Evolutionary conservation across 2,797 vertebrate species (phyloP), one percentile per base, ranked within the genome.

Genomic region (Brachyalestes nurse): DNA sequence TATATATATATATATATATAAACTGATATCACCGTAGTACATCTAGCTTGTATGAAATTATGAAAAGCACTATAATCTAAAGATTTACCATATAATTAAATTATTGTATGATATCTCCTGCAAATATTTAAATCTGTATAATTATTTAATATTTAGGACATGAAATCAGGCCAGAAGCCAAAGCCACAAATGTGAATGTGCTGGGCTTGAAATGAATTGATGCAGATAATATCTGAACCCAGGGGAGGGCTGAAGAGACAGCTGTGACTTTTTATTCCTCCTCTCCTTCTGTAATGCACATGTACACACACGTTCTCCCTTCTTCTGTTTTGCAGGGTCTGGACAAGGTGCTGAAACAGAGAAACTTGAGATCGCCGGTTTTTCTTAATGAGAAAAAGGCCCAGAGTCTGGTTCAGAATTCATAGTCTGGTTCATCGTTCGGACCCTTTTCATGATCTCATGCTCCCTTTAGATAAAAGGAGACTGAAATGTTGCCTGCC

Each of bases 331-430:
- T 77, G 13, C 85, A 99, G 97, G 97, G 93, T 12, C 91, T 99
- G 79, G 96, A 97, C 76, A 72, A 6, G 0, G 89, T 95, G 80
- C 88, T 98, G 89, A 93, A 83, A 85, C 93, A 93, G 74, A 94
- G 72, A 74, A 93, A 87, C 0, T 81, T 98, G 78, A 79, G 60
- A 45, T 93, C 95, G 6, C 96, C 95, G 0, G 91, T 97, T 80
- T 71, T 96, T 55, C 93, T 99, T 0, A 92, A 97, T 0, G 88
- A 93, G 80, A 87, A 85, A 17, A 82, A 8, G 67, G 86, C 86
- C 38, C 84, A 86, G 84, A 82, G 85, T 9, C 79, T 93, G 14
- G 80, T 89, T 71, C 87, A 88, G 66, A 64, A 85, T 70, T 80
- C 69, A 75, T 78, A 82, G 58, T 64, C 60, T 23, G 53, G 45